Evolutionary conservation across 2,113 vertebrate genomes (phyloP), one percentile per base, ranked within the genome.

Genomic region (Xiphophorus maculatus): DNA sequence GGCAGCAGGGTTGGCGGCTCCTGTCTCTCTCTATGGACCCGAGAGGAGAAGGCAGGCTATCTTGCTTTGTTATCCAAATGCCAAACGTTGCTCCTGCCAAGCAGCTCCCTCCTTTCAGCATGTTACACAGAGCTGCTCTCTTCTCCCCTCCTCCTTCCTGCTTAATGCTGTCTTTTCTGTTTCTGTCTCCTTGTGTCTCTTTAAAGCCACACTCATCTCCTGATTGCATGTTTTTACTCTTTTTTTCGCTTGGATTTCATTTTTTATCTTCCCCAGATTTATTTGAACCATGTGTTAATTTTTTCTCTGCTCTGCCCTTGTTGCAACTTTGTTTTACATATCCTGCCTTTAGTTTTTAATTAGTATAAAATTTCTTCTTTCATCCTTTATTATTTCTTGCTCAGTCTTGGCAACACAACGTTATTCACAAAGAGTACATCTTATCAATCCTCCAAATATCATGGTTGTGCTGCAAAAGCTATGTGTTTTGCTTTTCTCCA

Each of bases 51-150:
- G 72, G 63, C 83, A 76, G 88, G 72, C 81, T 86, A 75, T 88
- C 89, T 83, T 71, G 66, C 87, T 88, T 84, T 87, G 87, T 90
- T 88, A 87, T 85, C 87, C 82, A 85, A 91, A 92, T 88, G 88
- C 89, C 82, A 88, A 83, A 82, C 40, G 80, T 42, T 80, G 58
- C 79, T 73, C 54, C 72, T 88, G 88, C 89, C 82, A 90, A 87
- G 70, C 79, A 67, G 81, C 87, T 80, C 85, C 74, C 81, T 76
- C 79, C 74, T 79, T 83, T 89, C 87, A 78, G 82, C 4, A 32
- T 84, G 84, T 79, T 80, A 29, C n/a, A 86, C 80, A 73, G 74
- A 80, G 73, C 79, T 63, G 40, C 76, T 65, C 80, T 60, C 58
- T 65, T 25, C 22, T 68, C 84, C 51, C 54, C 30, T 40, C 35